These are phyloP conservation scores for Leucoraja ocellata DNA, from an alignment of 2,797 vertebrate genomes.

Conservation along the genomic window DNA sequence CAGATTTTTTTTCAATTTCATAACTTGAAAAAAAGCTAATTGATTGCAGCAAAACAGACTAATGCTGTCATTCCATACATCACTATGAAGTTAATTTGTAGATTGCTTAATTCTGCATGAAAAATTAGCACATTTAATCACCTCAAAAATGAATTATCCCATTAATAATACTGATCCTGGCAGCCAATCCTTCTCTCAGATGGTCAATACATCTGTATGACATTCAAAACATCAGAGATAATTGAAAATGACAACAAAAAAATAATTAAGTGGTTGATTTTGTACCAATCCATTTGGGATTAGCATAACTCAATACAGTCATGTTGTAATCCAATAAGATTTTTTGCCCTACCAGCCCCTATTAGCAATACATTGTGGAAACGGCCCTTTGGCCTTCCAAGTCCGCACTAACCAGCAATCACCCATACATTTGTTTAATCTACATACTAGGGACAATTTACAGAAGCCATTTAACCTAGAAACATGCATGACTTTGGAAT, in stretches of 20 bases:
- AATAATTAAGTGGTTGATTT: background rate
- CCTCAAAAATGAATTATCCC: background rate
- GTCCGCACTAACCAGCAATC: too few species aligned
- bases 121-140: slow-evolving; percentile 1
- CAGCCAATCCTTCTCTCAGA: background rate
- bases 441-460: too few species aligned
- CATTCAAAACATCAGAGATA: background rate
- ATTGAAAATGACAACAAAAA: background rate
- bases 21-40: background rate
- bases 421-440: too few species aligned
- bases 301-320: background rate
- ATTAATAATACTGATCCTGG: background rate
- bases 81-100: background rate
- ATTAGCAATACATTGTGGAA: background rate
- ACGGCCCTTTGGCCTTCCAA: too few species aligned
- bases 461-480: too few species aligned
- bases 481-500: too few species aligned
- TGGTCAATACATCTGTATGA: background rate
- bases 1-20: too few species aligned
- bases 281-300: background rate
- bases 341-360: background rate
- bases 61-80: slow-evolving; percentile 14
- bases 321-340: background rate
- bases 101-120: background rate
- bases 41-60: background rate